Evolutionary conservation across 2,113 vertebrate species (phyloP), one percentile per base, ranked within the genome.

Genomic region (Hepsetus odoe): DNA sequence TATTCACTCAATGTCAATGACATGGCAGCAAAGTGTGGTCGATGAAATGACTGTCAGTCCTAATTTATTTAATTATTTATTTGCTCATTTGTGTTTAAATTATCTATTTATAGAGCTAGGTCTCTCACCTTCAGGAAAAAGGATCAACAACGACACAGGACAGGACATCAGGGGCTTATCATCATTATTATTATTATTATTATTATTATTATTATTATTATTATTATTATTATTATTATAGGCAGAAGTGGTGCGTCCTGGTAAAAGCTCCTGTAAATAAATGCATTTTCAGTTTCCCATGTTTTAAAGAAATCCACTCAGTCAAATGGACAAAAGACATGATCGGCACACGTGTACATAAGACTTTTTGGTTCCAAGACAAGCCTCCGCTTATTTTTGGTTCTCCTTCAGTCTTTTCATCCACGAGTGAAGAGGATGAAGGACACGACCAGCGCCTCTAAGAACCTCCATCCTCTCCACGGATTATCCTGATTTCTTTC

Each of bases 41-140:
- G 79, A 77, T 87, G 68, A 77, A 72, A 56, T 67, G 26, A 68
- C 59, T 76, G 35, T 76, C 80, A 82, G 85, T 74, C 62, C 83
- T 86, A 67, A 85, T 91, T 91, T 90, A 92, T 92, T 65, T 74
- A 81, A 76, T 87, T 89, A 91, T 93, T 92, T 92, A 91, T 92
- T n/a, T 89, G 74, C 58, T 84, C 73, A 76, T 77, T 83, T 86
- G 82, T 89, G 83, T 89, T 80, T 91, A 89, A 90, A 79, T 91
- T 91, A 90, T 90, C 83, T 91, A 90, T 92, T 91, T 90, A 91
- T 92, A 91, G 80, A 55, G 51, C 51, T 55, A 71, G 77, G 49
- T n/a, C n/a, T 89, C 80, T 61, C 66, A 73, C 62, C 38, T 81
- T 79, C 78, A 72, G 51, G 71, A n/a, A n/a, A n/a, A 61, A 46